Evolutionary conservation across 2,888 invertebrate species (phyloP).

Genomic region (Ormyrus thymus): DNA sequence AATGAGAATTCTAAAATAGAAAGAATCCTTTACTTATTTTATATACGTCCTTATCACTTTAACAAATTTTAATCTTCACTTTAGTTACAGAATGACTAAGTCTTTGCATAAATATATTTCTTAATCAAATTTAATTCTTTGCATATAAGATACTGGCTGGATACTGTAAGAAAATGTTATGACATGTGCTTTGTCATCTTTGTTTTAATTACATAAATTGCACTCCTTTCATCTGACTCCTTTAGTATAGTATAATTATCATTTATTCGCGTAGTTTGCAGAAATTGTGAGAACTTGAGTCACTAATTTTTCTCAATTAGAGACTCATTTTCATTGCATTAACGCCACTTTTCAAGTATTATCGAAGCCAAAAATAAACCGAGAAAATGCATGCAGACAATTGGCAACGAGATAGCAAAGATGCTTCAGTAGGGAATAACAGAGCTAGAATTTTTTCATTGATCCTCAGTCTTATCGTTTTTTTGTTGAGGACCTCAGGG

Average conservation of each 20-base stretch:
- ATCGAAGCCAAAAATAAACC: constrained; percentile 10
- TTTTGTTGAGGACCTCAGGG: constrained; percentile 5
- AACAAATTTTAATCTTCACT: constrained; percentile 19
- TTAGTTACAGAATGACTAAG: constrained; percentile 11
- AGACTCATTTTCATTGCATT: background rate
- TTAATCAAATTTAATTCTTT: constrained; percentile 18
- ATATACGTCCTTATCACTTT: constrained; percentile 11
- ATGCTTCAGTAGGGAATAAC: constrained; percentile 13
- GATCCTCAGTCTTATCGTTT: constrained; percentile 41
- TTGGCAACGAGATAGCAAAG: constrained; percentile 12
- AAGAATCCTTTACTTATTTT: constrained; percentile 3
- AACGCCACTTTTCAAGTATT: constrained; percentile 4
- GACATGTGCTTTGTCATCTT: constrained; percentile 1
- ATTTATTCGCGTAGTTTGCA: background rate
- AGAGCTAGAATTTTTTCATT: constrained; percentile 19
- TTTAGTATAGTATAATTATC: constrained; percentile 14
- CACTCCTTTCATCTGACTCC: background rate
- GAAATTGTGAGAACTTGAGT: background rate
- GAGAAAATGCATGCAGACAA: constrained; percentile 26
- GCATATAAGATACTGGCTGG: background rate
- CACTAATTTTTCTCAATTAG: constrained; percentile 2
- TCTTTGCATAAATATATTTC: background rate
- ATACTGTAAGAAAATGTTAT: constrained; percentile 1
- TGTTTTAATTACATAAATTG: constrained; percentile 15
- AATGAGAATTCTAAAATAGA: constrained; percentile 20